Conservation (phyloP, 2,888 invertebrate genomes). For the Thereva nobilitata region DNA sequence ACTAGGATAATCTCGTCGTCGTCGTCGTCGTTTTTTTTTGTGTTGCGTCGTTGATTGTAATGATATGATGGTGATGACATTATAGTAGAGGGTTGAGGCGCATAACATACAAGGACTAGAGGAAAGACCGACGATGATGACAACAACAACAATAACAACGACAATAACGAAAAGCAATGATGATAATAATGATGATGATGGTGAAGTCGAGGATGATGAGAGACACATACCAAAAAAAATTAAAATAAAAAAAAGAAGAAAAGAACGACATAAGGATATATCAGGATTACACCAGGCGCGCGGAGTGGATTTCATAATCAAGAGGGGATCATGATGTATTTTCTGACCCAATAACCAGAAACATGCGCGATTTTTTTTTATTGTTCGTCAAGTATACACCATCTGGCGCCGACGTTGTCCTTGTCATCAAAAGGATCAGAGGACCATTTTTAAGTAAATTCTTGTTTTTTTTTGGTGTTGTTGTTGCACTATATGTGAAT, state of each 20-base stretch:
- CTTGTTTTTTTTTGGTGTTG: too few species aligned
- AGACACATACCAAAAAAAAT: background rate
- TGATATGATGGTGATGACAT: slow-evolving; percentile 8
- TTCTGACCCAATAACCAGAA: too few species aligned
- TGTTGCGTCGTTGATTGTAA: background rate
- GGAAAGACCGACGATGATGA: background rate
- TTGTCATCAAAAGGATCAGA: too few species aligned
- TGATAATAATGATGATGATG: slow-evolving; percentile 9
- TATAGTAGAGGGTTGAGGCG: background rate
- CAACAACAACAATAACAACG: background rate
- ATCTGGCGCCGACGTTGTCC: too few species aligned
- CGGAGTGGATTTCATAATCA: too few species aligned
- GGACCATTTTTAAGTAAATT: too few species aligned
- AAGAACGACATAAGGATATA: background rate
- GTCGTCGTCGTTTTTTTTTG: background rate
- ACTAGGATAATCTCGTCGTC: slow-evolving; percentile 6
- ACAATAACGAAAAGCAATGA: background rate
- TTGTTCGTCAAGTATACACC: too few species aligned
- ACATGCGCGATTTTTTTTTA: too few species aligned
- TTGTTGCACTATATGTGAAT: too few species aligned
- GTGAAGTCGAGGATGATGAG: background rate
- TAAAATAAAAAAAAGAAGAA: background rate
- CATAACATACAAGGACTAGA: background rate
- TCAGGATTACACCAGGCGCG: background rate
- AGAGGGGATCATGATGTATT: too few species aligned